Base-by-base conservation (phyloP, 2,888 invertebrate species). In the Hipparchia semele region DNA sequence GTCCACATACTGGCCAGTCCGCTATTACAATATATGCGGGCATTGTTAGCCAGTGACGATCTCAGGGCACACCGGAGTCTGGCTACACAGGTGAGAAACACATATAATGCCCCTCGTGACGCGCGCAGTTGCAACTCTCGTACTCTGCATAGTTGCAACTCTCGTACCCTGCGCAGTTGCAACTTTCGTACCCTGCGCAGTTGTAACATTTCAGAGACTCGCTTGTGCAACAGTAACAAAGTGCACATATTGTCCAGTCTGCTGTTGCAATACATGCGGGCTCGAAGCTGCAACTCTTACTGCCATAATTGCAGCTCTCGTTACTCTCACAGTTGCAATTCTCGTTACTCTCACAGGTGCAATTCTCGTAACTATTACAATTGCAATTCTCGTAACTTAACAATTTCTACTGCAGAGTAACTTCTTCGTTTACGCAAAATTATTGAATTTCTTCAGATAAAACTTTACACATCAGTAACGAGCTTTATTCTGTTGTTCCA, bases 141-240 rank as follows among this genome's bases (percentile, higher is more conserved):
- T 62, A 62, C 6, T 7, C 46, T 60, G 56, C 13, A 2, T 2
- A 45, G 45, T 62, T 62, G 62, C 2, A 62, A 46, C 46, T 62
- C 46, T 8, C 39, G 8, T 49, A 46, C 13, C 13, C 2, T 13
- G 0, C 3, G 46, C 62, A 62, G 8, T 62, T 62, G 46, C 46
- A 49, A 62, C 62, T 46, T 1, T 49, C 49, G 13, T 13, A 46
- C 12, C 7, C 0, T 45, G 7, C 13, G 46, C 45, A 45, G 61
- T 46, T 61, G 46, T 6, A 61, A 39, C 5, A 59, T 85, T 83
- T 1, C 90, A 93, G 93, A 93, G 88, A 93, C 93, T 0, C 87
- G 93, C 0, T 81, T 94, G 0, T 90, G 91, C 80, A 92, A 93
- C 75, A 93, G 93, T 0, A 92, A 91, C 73, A 93, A 93, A 70